Evolutionary conservation across 2,113 vertebrate species (phyloP).

Genomic region (Beaufortia kweichowensis): DNA sequence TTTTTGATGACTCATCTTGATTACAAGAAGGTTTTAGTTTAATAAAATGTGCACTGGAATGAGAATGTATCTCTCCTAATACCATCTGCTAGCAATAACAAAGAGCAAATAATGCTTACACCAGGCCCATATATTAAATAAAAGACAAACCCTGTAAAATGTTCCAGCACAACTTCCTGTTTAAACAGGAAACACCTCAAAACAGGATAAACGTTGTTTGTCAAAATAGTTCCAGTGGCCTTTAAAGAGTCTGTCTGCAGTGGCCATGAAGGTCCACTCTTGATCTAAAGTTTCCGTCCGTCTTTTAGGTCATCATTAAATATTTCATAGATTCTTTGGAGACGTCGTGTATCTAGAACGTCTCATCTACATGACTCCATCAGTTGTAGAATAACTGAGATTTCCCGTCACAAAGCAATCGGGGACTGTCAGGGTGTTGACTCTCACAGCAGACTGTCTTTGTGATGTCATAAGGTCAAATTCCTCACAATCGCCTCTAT

Average conservation of each 20-base stretch:
- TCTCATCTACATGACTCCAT: no score
- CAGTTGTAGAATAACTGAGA: neutral
- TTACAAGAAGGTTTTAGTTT: neutral
- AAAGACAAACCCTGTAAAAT: neutral
- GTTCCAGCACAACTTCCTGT: neutral
- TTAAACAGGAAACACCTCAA: neutral
- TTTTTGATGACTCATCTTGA: neutral
- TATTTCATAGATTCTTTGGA: neutral
- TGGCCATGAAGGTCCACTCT: no score
- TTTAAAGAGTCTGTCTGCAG: neutral
- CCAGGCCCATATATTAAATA: no score
- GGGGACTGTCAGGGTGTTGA: neutral
- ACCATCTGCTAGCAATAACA: no score
- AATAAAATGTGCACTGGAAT: neutral
- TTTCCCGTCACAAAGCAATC: neutral
- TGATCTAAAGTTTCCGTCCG: no score
- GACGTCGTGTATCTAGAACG: no score
- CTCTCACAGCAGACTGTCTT: neutral
- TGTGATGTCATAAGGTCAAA: conserved; percentile 25
- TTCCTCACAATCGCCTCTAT: neutral
- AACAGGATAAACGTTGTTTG: neutral
- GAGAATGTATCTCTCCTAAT: no score
- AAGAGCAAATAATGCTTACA: no score
- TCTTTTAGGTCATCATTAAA: no score
- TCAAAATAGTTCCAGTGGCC: neutral